Base-by-base conservation (phyloP, 2,113 vertebrate species). In the Damaliscus lunatus region DNA sequence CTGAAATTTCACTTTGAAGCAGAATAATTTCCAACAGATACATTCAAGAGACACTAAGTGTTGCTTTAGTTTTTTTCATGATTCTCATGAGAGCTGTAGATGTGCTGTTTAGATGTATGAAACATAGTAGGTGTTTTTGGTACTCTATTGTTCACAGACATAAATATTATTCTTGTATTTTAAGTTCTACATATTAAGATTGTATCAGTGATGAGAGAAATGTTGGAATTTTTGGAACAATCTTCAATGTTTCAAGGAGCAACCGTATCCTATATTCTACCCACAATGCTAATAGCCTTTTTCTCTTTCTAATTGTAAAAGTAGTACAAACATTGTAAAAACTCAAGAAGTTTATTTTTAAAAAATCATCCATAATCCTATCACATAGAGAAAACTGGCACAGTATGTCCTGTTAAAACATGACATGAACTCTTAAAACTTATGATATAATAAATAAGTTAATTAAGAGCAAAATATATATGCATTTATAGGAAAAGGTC, bases 1-100 rank as follows among this genome's bases (percentile, higher is more conserved):
- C 52, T 91, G 81, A 97, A 94, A 94, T 97, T 97, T 97, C 59
- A n/a, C 87, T 94, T 93, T 86, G 55, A 96, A 92, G 40, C 94
- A 83, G 96, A 95, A 92, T 33, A 67, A 94, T 88, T 95, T 98
- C n/a, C 57, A 88, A 33, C 2, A 1, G 33, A 80, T 89, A 88
- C 14, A 91, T 91, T 94, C 46, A 89, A 40, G 46, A 92, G 60
- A 87, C 9, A 60, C n/a, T 48, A 57, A 74, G 4, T 85, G 21
- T 95, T 90, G 33, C 71, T 94, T 96, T 95, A 50, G 74, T 62
- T 64, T 59, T 84, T 84, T 21, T 78, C 62, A 90, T 78, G 62
- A 94, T 87, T 71, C 27, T 85, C 27, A 83, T 40, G 64, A 94
- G 94, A 88, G 21, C 21, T 78, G 46, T 16, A 80, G 53, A 48